phyloP scores from a whole-genome alignment of 2,113 vertebrate genomes.

The Rostratula benghalensis region DNA sequence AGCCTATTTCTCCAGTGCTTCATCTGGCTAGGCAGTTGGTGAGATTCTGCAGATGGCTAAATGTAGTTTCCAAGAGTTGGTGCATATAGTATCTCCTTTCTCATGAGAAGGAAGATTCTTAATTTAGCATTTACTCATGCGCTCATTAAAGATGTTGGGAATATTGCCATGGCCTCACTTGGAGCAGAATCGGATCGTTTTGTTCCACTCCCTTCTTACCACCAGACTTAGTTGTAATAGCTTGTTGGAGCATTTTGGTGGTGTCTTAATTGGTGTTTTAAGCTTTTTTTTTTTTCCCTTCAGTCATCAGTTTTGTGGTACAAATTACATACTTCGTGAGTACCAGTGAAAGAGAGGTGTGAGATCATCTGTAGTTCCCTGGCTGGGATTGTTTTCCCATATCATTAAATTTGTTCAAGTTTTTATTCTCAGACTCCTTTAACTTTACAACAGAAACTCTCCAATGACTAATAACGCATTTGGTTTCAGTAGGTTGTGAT shows the following conservation, averaged over 20 bases:
- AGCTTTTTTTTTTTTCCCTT: background rate
- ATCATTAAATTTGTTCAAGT: slow-evolving; percentile 26
- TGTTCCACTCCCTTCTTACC: slow-evolving; percentile 42
- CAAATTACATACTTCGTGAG: slow-evolving; percentile 40
- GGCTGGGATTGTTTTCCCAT: slow-evolving; percentile 28
- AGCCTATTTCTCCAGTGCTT: background rate
- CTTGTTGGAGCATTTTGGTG: slow-evolving; percentile 31
- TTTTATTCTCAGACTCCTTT: slow-evolving; percentile 41
- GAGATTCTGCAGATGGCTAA: slow-evolving; percentile 41
- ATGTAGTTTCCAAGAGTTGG: slow-evolving; percentile 6
- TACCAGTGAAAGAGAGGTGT: slow-evolving; percentile 2
- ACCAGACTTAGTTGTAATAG: slow-evolving; percentile 31
- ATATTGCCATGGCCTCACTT: slow-evolving; percentile 43
- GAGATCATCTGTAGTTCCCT: slow-evolving; percentile 43
- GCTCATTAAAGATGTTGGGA: slow-evolving; percentile 39
- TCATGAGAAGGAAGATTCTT: background rate
- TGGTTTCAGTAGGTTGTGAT: slow-evolving; percentile 21
- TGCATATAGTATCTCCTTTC: slow-evolving; percentile 28
- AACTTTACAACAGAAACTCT: slow-evolving; percentile 39
- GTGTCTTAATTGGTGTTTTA: slow-evolving; percentile 51
- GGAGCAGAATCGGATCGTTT: background rate
- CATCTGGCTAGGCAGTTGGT: background rate
- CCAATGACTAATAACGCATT: slow-evolving; percentile 24
- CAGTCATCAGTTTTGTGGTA: slow-evolving; percentile 51
- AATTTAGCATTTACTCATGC: slow-evolving; percentile 42